phyloP scores from a whole-genome alignment of 2,797 vertebrate genomes.

The Poeciliopsis turneri region DNA sequence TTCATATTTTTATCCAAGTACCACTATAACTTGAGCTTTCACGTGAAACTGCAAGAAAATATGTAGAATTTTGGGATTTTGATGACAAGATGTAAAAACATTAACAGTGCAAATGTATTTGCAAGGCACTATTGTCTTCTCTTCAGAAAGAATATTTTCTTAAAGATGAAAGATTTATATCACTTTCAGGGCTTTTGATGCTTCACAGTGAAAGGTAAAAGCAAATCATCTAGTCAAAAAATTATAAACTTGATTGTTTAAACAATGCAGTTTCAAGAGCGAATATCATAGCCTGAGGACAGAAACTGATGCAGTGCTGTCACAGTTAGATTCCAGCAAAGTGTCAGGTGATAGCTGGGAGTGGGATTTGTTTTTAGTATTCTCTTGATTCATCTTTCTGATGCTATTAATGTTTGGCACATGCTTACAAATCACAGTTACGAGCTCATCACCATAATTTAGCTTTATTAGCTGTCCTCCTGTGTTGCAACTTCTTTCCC shows the following conservation, averaged over 20 bases:
- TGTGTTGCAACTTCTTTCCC: not conserved
- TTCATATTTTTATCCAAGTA: not conserved
- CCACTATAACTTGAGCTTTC: not conserved
- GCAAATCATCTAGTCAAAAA: not conserved
- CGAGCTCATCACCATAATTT: not conserved
- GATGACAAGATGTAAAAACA: not conserved
- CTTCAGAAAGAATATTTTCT: not conserved
- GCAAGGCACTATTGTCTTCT: constrained; percentile 12
- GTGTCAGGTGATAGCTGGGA: not conserved
- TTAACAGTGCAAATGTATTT: not conserved
- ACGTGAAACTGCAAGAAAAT: not conserved
- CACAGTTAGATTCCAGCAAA: not conserved
- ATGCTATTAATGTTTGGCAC: not conserved
- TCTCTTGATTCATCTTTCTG: not conserved
- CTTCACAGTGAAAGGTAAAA: not conserved
- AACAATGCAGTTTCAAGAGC: not conserved
- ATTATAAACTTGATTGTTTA: not conserved
- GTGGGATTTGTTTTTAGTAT: not conserved
- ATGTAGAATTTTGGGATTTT: not conserved
- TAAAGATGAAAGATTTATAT: constrained; percentile 1
- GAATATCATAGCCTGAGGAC: not conserved
- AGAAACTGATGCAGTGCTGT: not conserved
- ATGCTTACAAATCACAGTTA: not conserved
- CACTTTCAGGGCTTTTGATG: not conserved
- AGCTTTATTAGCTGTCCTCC: not conserved